These are phyloP conservation scores for Sinopyrophorus schimmeli DNA, from an alignment of 2,888 invertebrate genomes.

Conservation along the genomic window DNA sequence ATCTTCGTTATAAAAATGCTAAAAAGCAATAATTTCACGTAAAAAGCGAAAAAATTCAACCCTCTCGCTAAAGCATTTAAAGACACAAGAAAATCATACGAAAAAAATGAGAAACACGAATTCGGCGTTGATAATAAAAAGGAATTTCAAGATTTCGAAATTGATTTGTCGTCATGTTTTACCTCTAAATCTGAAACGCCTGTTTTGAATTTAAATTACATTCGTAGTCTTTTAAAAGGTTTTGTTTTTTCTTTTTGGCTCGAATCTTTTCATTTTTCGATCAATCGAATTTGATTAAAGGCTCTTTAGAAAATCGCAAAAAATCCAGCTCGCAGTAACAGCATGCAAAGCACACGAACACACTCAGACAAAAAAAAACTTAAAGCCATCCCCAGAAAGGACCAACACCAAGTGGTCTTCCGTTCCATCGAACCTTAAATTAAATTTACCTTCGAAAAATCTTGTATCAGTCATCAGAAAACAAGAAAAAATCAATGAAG, in stretches of 20 bases:
- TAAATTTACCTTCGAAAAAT: slow-evolving; percentile 34
- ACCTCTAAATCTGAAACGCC: too few species aligned
- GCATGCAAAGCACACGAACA: slow-evolving; percentile 12
- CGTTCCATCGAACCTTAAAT: too few species aligned
- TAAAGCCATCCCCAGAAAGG: background rate
- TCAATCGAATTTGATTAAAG: background rate
- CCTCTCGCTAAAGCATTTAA: too few species aligned
- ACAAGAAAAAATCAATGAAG: slow-evolving; percentile 39
- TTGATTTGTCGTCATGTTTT: too few species aligned
- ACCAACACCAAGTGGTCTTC: background rate
- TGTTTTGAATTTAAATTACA: too few species aligned
- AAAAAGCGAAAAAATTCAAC: too few species aligned
- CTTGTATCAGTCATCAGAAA: slow-evolving; percentile 37
- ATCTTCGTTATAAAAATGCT: too few species aligned
- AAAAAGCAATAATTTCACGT: too few species aligned
- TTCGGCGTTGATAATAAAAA: too few species aligned
- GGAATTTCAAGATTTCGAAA: too few species aligned
- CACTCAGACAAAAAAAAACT: slow-evolving; percentile 3
- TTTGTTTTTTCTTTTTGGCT: background rate
- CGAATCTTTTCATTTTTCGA: background rate
- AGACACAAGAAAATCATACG: too few species aligned
- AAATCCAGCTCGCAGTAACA: background rate
- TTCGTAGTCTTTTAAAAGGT: background rate
- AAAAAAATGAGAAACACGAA: too few species aligned
- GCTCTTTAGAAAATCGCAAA: background rate